A percentile compares a stretch with the other conserved stretches of the same genome.
Evolutionary conservation across 1,140 invertebrate species (phyloP).

Genomic region (Periplaneta americana): DNA sequence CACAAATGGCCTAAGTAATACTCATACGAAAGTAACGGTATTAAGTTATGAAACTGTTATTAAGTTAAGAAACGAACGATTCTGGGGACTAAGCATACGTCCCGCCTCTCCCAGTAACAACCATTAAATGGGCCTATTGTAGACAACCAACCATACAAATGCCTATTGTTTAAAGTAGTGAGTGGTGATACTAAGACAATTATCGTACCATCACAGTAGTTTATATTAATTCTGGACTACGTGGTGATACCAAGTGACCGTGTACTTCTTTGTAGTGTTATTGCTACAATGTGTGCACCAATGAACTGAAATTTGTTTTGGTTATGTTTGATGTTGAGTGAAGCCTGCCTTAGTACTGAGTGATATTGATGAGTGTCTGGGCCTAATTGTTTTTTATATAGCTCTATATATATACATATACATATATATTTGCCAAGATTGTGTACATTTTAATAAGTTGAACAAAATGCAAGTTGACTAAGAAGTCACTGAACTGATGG

Average conservation of each 20-base stretch:
- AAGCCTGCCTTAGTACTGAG: slow-evolving; percentile 15
- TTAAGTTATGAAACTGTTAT: not conserved
- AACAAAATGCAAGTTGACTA: not conserved
- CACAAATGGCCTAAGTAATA: not conserved
- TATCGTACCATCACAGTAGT: not conserved
- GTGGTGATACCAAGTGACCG: not conserved
- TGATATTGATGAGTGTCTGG: slow-evolving; percentile 11
- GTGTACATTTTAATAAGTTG: slow-evolving; percentile 5
- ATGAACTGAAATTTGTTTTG: not conserved
- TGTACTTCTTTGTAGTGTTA: too few relatives aligned
- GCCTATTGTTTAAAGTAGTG: not conserved
- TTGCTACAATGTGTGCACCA: not conserved
- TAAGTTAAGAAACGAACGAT: not conserved
- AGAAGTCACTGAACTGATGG: not conserved
- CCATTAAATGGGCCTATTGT: not conserved
- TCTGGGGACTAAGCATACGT: not conserved
- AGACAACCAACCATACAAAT: not conserved
- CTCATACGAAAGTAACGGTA: too few relatives aligned
- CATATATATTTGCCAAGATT: slow-evolving; percentile 3
- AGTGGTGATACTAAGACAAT: not conserved
- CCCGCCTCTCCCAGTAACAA: not conserved
- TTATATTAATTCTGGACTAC: not conserved
- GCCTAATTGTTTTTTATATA: slow-evolving; percentile 16
- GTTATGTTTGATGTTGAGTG: slow-evolving; percentile 14
- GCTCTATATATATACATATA: not conserved